phyloP scores from a whole-genome alignment of 1,140 invertebrate genomes.

The Temnothorax longispinosus region DNA sequence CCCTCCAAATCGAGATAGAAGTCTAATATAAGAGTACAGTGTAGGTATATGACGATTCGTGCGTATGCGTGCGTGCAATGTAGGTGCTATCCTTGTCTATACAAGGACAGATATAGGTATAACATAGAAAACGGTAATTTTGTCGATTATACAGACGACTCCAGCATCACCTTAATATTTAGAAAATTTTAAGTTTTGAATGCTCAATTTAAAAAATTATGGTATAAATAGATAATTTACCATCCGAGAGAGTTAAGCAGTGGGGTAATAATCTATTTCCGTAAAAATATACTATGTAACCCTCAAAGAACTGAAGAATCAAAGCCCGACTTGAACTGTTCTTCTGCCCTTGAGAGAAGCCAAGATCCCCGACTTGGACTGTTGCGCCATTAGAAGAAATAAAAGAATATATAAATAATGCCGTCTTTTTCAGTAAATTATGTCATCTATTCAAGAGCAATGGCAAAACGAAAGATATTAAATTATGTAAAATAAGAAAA shows the following conservation, averaged over 20 bases:
- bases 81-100: too few relatives aligned
- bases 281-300: neutral
- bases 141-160: too few relatives aligned
- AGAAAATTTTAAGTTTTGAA: conserved; percentile 11
- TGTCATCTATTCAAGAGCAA: neutral
- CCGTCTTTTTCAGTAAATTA: conserved; percentile 6
- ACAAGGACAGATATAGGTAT: too few relatives aligned
- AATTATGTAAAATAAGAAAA: conserved; percentile 21
- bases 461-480: neutral
- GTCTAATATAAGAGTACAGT: too few relatives aligned
- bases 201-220: neutral
- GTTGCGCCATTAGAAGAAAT: neutral
- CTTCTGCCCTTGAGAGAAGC: neutral
- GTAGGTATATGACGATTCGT: too few relatives aligned
- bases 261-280: neutral
- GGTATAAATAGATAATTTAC: neutral
- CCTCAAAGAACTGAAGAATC: neutral
- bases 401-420: neutral
- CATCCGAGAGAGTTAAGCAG: neutral
- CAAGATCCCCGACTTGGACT: neutral
- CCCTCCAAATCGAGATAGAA: too few relatives aligned
- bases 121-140: too few relatives aligned
- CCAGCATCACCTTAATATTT: neutral
- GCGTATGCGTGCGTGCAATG: too few relatives aligned
- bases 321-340: neutral